Evolutionary conservation across 1,140 invertebrate species (phyloP).

Genomic region (Wasmannia auropunctata): DNA sequence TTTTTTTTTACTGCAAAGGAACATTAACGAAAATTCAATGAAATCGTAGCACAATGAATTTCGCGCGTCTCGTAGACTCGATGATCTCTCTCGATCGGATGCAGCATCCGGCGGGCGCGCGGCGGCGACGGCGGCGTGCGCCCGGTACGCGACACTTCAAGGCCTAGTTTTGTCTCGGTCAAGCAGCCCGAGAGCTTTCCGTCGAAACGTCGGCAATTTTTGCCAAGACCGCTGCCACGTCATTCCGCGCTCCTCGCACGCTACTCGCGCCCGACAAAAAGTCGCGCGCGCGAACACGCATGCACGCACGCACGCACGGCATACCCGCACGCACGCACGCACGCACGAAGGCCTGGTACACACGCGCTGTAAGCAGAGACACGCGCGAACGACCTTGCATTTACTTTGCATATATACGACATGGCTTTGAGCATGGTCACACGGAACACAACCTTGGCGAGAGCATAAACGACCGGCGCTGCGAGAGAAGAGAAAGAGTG

Average conservation of each 20-base stretch:
- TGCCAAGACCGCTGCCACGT: constrained; percentile 66
- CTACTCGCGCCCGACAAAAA: constrained; percentile 34
- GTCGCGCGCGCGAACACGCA: background rate
- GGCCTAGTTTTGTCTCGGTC: constrained; percentile 55
- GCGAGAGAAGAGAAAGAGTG: constrained; percentile 26
- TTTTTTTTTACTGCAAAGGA: background rate
- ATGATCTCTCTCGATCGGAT: background rate
- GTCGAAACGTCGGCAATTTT: constrained; percentile 64
- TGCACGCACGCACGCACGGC: background rate
- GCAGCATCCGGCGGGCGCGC: constrained; percentile 26
- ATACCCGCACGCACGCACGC: constrained; percentile 14
- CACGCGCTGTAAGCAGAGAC: constrained; percentile 61
- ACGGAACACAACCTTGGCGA: constrained; percentile 76
- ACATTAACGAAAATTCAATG: background rate
- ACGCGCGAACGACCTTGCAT: constrained; percentile 78
- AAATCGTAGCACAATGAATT: background rate
- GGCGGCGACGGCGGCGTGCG: constrained; percentile 5
- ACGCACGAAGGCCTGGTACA: background rate
- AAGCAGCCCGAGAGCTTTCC: constrained; percentile 30
- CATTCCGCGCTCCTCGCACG: constrained; percentile 57
- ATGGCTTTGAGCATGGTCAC: constrained; percentile 74
- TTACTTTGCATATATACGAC: constrained; percentile 78
- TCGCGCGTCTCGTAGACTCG: background rate
- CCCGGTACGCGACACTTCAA: constrained; percentile 50
- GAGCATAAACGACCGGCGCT: constrained; percentile 72